phyloP scores from a whole-genome alignment of 2,797 vertebrate species.

The Jordanella pulchra region DNA sequence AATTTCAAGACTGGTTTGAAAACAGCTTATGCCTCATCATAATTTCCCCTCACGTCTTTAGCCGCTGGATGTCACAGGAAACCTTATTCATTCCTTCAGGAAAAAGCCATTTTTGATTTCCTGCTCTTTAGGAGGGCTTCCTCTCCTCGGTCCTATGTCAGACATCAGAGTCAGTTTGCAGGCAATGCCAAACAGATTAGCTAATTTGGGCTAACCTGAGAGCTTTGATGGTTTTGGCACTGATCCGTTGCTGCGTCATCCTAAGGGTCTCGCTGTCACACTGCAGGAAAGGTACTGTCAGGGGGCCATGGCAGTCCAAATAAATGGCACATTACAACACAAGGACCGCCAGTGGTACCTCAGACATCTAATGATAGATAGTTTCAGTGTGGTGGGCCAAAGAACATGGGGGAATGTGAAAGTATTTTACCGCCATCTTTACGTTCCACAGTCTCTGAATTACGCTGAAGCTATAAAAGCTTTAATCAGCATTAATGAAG shows the following conservation, averaged over 20 bases:
- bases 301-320: conserved; percentile 71
- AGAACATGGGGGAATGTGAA: conserved; percentile 73
- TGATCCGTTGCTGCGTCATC: conserved; percentile 47
- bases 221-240: conserved; percentile 72
- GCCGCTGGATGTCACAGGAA: conserved; percentile 55
- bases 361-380: conserved; percentile 75
- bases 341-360: conserved; percentile 61
- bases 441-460: conserved; percentile 31
- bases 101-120: conserved; percentile 72
- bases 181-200: conserved; percentile 77
- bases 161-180: conserved; percentile 80
- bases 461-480: conserved; percentile 21
- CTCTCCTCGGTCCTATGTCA: conserved; percentile 72
- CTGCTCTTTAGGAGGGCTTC: conserved; percentile 73
- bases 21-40: conserved; percentile 50
- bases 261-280: conserved; percentile 58
- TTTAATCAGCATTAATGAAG: no score
- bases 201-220: conserved; percentile 76
- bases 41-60: conserved; percentile 60
- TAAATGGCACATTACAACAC: conserved; percentile 70
- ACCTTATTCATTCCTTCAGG: conserved; percentile 66
- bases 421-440: conserved; percentile 40
- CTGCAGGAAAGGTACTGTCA: conserved; percentile 73
- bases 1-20: conserved; percentile 68
- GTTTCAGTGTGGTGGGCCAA: conserved; percentile 74